Conservation (phyloP, 2,888 invertebrate species). For the Lasioglossum calceatum region DNA sequence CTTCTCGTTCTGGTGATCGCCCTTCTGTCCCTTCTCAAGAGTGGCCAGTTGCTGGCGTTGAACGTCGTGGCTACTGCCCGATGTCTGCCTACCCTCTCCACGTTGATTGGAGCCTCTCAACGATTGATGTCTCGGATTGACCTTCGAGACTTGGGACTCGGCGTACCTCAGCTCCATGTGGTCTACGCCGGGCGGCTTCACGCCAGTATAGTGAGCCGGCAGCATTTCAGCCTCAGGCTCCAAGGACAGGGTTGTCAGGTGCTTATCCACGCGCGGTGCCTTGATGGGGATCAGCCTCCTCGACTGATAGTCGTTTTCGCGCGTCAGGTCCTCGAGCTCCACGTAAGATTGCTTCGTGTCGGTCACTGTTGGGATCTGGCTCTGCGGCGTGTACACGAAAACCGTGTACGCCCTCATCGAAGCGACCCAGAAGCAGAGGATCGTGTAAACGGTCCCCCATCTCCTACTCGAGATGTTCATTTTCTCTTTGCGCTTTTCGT, state of each 20-base stretch:
- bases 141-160: slow-evolving; percentile 33
- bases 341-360: neutral
- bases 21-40: slow-evolving; percentile 86
- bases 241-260: slow-evolving; percentile 63
- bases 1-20: slow-evolving; percentile 86
- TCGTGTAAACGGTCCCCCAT: slow-evolving; percentile 36
- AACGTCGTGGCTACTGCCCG: slow-evolving; percentile 86
- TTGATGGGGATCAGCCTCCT: slow-evolving; percentile 49
- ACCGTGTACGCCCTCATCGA: slow-evolving; percentile 14
- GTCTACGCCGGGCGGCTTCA: slow-evolving; percentile 81
- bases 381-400: neutral
- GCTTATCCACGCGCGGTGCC: slow-evolving; percentile 8
- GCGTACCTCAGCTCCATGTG: slow-evolving; percentile 79
- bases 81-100: slow-evolving; percentile 84
- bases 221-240: slow-evolving; percentile 83
- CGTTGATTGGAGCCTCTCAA: neutral
- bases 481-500: neutral
- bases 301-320: slow-evolving; percentile 37
- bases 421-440: slow-evolving; percentile 53
- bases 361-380: neutral
- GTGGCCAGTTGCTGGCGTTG: slow-evolving; percentile 85
- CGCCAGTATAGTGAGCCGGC: slow-evolving; percentile 79
- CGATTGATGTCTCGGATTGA: neutral
- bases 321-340: neutral
- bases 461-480: slow-evolving; percentile 47